Percentiles rank a stretch among this genome's conserved stretches.
Conservation (phyloP, 2,888 invertebrate genomes). For the Panzeria rudis region DNA sequence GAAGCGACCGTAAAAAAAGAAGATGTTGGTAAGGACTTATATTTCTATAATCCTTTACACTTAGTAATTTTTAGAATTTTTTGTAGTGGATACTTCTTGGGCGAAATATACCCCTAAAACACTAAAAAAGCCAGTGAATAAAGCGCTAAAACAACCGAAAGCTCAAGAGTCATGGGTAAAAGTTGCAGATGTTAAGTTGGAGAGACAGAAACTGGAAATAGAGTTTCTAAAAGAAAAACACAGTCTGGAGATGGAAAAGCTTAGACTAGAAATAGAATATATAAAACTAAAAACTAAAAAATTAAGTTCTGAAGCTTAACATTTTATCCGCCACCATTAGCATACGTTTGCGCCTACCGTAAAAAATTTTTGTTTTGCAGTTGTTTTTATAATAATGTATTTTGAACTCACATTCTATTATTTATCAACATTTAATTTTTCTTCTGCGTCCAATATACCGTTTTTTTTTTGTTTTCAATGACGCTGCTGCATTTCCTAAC, state of each 20-base stretch:
- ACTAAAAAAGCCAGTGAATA: not conserved
- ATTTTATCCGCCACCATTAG: not conserved
- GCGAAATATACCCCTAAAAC: not conserved
- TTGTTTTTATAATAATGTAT: too few relatives aligned
- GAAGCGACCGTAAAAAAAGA: not conserved
- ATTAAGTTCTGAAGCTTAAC: not conserved
- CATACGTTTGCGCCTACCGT: not conserved
- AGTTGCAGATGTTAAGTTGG: not conserved
- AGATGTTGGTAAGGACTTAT: not conserved
- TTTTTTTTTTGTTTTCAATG: too few relatives aligned
- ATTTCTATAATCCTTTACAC: not conserved
- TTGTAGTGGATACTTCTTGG: not conserved
- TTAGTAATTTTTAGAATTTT: not conserved
- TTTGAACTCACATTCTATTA: too few relatives aligned
- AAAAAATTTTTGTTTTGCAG: too few relatives aligned
- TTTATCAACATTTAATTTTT: too few relatives aligned
- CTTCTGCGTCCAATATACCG: too few relatives aligned
- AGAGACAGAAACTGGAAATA: too few relatives aligned
- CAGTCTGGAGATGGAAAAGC: too few relatives aligned
- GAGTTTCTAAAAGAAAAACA: too few relatives aligned
- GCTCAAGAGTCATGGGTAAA: not conserved
- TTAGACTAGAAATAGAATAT: too few relatives aligned
- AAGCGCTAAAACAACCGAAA: not conserved
- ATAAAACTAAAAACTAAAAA: not conserved
- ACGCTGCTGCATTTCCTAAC: too few relatives aligned